phyloP scores from a whole-genome alignment of 2,888 invertebrate species.

The Drosophila niveifrons region DNA sequence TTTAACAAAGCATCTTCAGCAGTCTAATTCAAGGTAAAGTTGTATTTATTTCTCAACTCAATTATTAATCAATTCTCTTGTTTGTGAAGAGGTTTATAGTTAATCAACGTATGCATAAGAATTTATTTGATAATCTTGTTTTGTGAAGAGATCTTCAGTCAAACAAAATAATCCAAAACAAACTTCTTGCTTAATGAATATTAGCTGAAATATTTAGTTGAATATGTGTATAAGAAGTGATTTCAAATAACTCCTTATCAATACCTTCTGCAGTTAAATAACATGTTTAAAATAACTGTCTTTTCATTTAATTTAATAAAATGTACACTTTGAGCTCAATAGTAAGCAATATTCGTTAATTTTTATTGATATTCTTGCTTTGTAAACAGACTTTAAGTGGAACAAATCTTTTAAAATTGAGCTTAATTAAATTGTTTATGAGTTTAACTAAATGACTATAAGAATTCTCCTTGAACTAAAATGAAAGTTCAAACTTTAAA shows the following conservation, averaged over 20 bases:
- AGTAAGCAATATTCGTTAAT: background rate
- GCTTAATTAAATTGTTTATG: background rate
- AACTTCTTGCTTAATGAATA: no score
- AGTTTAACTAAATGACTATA: no score
- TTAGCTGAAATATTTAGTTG: no score
- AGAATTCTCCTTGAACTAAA: no score
- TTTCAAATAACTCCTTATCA: no score
- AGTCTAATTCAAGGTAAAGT: background rate
- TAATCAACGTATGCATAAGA: background rate
- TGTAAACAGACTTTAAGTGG: background rate
- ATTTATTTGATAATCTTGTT: no score
- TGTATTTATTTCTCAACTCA: background rate
- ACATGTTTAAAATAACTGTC: no score
- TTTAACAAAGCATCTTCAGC: background rate
- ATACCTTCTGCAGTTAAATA: no score
- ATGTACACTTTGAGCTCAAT: background rate
- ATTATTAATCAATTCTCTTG: no score
- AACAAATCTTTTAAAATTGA: background rate
- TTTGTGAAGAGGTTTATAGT: background rate
- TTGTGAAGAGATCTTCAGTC: background rate
- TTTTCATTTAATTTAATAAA: background rate
- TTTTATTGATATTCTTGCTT: background rate
- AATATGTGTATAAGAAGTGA: no score
- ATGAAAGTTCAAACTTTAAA: no score
- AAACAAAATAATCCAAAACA: no score